These are phyloP conservation scores for Liasis olivaceus DNA, from an alignment of 2,797 vertebrate species.

Conservation along the genomic window DNA sequence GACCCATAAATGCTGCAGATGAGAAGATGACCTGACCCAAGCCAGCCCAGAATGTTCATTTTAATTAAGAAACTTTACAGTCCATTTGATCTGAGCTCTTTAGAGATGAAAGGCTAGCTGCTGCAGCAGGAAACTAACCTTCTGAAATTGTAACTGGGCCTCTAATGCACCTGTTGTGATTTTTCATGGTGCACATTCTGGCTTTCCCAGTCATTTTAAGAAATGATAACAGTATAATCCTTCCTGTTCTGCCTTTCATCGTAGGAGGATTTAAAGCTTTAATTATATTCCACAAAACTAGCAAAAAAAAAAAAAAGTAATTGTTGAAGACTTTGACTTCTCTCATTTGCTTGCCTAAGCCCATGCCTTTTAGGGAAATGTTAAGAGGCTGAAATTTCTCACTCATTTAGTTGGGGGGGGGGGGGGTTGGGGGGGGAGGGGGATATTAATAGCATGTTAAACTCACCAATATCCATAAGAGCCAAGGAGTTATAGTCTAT, in stretches of 20 bases:
- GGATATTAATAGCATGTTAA: not conserved
- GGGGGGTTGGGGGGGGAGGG: not conserved
- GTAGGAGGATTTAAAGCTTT: constrained; percentile 45
- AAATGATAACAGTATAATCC: constrained; percentile 74
- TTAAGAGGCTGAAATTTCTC: constrained; percentile 52
- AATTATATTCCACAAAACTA: constrained; percentile 51
- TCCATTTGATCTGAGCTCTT: constrained; percentile 66
- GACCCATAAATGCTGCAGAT: constrained; percentile 51
- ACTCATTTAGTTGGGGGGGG: constrained; percentile 27
- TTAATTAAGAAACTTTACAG: constrained; percentile 71
- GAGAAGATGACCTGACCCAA: constrained; percentile 49
- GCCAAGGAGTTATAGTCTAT: constrained; percentile 29
- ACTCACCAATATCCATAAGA: constrained; percentile 8
- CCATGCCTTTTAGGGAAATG: constrained; percentile 56
- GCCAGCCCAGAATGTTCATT: constrained; percentile 62
- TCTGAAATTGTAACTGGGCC: constrained; percentile 51
- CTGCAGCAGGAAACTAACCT: constrained; percentile 62
- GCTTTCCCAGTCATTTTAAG: constrained; percentile 57
- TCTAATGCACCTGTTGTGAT: constrained; percentile 73
- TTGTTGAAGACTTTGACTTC: constrained; percentile 4
- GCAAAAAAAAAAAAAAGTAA: constrained; percentile 36
- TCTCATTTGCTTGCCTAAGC: constrained; percentile 49
- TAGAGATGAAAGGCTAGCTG: constrained; percentile 66
- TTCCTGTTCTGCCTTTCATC: constrained; percentile 70
- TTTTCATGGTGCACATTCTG: constrained; percentile 69